Base-by-base conservation (phyloP, 1,140 invertebrate genomes). In the Theocolax elegans region DNA sequence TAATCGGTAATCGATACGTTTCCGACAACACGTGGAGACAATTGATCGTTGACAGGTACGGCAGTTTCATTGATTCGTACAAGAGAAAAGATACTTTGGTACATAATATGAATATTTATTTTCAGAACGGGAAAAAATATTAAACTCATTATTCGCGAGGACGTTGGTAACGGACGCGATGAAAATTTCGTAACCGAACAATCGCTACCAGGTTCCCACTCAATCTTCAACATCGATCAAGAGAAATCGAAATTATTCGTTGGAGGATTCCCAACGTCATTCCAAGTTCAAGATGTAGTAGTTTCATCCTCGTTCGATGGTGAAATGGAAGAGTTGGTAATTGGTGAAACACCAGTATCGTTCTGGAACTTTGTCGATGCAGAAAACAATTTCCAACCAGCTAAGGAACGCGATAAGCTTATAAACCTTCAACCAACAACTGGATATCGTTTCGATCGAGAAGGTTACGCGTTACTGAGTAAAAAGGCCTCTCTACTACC, bases 291-390 rank as follows among this genome's bases (percentile, higher is more conserved):
- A 67, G 81, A 89, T 3, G 88, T 85, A 0, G 86, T 97, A 3
- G 89, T 87, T 9, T 89, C 91, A 49, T 90, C 89, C 3, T 91
- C 90, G 0, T 99, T 97, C 80, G 90, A 92, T 53, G 98, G 98
- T 3, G 89, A 92, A 75, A 93, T 99, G 69, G 97, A 99, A 80
- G 95, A 96, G 59, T 82, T 99, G 0, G 89, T 91, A 56, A 93
- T 99, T 73, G 96, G 96, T 17, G 94, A 96, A 31, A 91, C 91
- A 13, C 92, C 91, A 3, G 90, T 99, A 15, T 97, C 97, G 0
- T 87, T 99, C 15, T 99, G 97, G 97, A 99, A 99, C 86, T 97
- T 97, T 77, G 86, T 91, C 8, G 91, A 93, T 46, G 92, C 90
- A 25, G 91, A 92, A 40, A 92, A 94, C 40, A 94, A 95, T 62